A percentile compares a stretch with the other conserved stretches of the same genome.
phyloP scores from a whole-genome alignment of 2,888 invertebrate species.

The Smittia aterrima region DNA sequence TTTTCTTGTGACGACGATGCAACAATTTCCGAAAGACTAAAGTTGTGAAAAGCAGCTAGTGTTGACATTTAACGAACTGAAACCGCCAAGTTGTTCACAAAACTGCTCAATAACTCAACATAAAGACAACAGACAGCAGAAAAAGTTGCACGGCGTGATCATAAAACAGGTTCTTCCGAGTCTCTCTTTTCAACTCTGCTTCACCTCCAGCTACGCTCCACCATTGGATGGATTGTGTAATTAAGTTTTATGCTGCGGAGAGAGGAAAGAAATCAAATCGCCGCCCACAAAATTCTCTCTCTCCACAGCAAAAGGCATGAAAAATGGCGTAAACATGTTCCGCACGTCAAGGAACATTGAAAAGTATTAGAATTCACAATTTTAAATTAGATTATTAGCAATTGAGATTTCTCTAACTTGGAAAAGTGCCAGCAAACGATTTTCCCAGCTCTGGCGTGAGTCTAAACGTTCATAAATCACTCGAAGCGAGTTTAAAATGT shows the following conservation, averaged over 20 bases:
- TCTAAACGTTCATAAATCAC: too few relatives aligned
- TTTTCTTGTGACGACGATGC: background rate
- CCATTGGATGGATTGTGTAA: slow-evolving; percentile 24
- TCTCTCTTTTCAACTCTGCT: slow-evolving; percentile 4
- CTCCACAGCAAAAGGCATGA: slow-evolving; percentile 12
- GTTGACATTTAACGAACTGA: slow-evolving; percentile 38
- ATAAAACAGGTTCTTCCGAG: slow-evolving; percentile 32
- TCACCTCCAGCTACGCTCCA: background rate
- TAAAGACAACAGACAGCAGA: background rate
- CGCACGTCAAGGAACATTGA: slow-evolving; percentile 19
- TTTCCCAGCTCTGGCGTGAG: background rate
- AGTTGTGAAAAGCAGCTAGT: slow-evolving; percentile 35
- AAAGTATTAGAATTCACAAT: slow-evolving; percentile 39
- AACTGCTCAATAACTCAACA: slow-evolving; percentile 29
- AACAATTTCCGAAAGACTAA: background rate
- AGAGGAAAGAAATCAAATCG: background rate
- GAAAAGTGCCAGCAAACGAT: slow-evolving; percentile 9
- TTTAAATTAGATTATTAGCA: slow-evolving; percentile 40
- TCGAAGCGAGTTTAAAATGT: too few relatives aligned
- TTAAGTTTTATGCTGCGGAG: slow-evolving; percentile 14
- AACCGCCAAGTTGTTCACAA: slow-evolving; percentile 36
- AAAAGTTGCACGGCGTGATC: slow-evolving; percentile 31
- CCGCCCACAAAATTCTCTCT: slow-evolving; percentile 27
- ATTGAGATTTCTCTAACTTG: slow-evolving; percentile 29
- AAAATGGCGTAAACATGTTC: slow-evolving; percentile 36